Evolutionary conservation across 2,113 vertebrate genomes (phyloP), one percentile per base, ranked within the genome.

Genomic region (Triplophysa siluroides): DNA sequence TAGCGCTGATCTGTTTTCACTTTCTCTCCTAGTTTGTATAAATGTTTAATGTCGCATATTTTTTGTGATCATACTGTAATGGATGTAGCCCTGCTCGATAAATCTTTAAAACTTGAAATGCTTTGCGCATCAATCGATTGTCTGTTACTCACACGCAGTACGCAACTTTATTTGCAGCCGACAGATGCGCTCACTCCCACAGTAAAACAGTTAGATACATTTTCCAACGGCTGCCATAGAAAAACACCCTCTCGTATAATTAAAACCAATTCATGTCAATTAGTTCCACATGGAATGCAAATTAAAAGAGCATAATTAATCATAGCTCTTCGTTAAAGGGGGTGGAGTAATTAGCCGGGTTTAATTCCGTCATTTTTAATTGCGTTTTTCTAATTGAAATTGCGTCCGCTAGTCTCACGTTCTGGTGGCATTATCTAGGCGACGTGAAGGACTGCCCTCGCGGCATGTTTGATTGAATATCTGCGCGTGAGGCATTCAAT

Each of bases 251-350:
- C 78, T 83, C 70, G 33, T 73, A 72, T 86, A 84, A 86, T 85
- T 72, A 86, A 86, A 84, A 78, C 78, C 77, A 83, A 83, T 85
- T 81, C 81, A 80, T 82, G 83, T 85, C 81, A 84, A 85, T 85
- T 86, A 83, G 82, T 86, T 81, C 81, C 83, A 84, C 86, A 85
- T 84, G 78, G 73, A 84, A 83, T 80, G 81, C 82, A 85, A 82
- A 86, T 86, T 85, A 86, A 86, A 85, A 78, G 71, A 76, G 74
- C 82, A 87, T 85, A 84, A 85, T 82, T 82, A 76, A 85, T 85
- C 80, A 65, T 41, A 61, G 76, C 71, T 75, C 74, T 78, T 78
- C 61, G 74, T 58, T 78, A 54, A 47, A 64, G 78, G 79, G 64
- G 71, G 80, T 78, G 41, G 83, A 71, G 78, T 83, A 83, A 85